Conservation (phyloP, 2,113 vertebrate species). For the Melospiza melodia region DNA sequence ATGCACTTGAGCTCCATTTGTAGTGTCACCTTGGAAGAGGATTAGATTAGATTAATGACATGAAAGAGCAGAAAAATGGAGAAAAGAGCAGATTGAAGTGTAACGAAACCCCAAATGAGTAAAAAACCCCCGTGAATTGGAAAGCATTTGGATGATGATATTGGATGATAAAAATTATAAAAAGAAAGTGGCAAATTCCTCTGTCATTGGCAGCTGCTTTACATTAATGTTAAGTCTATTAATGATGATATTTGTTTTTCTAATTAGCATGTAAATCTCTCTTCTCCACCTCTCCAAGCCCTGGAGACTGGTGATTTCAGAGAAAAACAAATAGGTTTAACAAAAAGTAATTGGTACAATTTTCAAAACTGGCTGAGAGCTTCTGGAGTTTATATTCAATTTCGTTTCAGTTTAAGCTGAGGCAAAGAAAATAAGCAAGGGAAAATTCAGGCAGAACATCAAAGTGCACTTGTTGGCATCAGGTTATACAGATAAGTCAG, state of each 20-base stretch:
- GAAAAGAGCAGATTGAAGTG: neutral
- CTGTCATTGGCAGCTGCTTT: neutral
- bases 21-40: conserved; percentile 34
- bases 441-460: neutral
- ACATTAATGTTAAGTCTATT: neutral
- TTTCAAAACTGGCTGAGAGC: neutral
- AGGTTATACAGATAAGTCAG: neutral
- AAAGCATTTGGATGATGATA: neutral
- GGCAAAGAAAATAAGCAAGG: neutral
- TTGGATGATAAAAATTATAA: neutral
- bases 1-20: neutral
- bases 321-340: neutral
- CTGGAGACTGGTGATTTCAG: neutral
- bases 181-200: neutral
- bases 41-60: conserved; percentile 43
- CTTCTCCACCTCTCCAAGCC: neutral
- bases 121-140: neutral
- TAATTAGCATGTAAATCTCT: conserved; percentile 2
- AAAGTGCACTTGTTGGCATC: neutral
- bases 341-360: conserved; percentile 1
- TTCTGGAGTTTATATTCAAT: neutral
- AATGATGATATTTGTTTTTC: conserved; percentile 14
- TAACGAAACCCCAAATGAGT: neutral
- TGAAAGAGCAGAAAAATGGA: conserved; percentile 16
- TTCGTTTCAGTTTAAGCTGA: neutral